These are phyloP conservation scores for Invenusta paracnida DNA, from an alignment of 2,888 invertebrate genomes.

Conservation along the genomic window DNA sequence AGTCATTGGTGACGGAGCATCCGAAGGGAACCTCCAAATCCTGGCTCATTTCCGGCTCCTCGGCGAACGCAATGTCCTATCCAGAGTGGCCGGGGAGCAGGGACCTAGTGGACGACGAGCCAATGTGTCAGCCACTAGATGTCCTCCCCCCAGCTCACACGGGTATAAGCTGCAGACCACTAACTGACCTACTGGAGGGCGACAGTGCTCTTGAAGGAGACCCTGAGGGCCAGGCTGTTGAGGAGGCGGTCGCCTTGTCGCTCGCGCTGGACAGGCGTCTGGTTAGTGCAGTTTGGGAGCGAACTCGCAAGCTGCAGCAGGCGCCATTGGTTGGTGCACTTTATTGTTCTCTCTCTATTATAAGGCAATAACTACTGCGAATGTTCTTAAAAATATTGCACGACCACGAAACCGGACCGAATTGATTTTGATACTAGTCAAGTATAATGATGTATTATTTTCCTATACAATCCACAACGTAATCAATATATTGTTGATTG, in stretches of 20 bases:
- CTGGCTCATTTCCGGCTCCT: not conserved
- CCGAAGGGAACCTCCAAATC: not conserved
- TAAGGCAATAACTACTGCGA: too few relatives aligned
- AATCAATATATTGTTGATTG: too few relatives aligned
- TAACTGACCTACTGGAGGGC: too few relatives aligned
- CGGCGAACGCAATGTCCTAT: too few relatives aligned
- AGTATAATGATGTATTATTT: too few relatives aligned
- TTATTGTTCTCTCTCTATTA: too few relatives aligned
- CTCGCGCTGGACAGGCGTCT: not conserved
- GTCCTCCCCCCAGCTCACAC: not conserved
- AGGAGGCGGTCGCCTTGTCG: not conserved
- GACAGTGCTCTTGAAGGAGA: not conserved
- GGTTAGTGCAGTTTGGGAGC: not conserved
- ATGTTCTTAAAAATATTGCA: too few relatives aligned
- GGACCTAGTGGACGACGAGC: not conserved
- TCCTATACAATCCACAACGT: too few relatives aligned
- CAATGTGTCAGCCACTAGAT: not conserved
- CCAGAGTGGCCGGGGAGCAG: not conserved
- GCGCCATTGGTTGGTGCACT: not conserved
- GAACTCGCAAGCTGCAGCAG: not conserved
- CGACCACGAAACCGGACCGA: too few relatives aligned
- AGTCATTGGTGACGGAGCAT: not conserved
- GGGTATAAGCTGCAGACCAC: too few relatives aligned
- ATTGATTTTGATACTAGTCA: too few relatives aligned
- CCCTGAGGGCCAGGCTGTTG: not conserved